phyloP scores from a whole-genome alignment of 1,140 invertebrate species.

The Hermatobates lingyangjiaoensis region DNA sequence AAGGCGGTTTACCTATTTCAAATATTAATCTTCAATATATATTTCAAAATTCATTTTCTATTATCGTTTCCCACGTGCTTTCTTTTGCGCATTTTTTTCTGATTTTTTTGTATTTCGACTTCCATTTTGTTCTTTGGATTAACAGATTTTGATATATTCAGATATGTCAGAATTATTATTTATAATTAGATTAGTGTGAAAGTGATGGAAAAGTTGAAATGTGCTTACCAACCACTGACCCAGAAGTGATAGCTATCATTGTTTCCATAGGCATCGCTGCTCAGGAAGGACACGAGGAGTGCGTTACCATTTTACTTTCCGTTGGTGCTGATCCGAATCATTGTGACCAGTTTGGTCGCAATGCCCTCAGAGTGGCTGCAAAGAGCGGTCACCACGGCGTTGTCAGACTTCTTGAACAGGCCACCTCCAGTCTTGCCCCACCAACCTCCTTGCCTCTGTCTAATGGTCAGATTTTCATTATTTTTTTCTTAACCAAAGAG shows the following conservation, averaged over 20 bases:
- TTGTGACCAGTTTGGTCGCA: slow-evolving; percentile 75
- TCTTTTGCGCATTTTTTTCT: too few species aligned
- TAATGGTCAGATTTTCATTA: slow-evolving; percentile 4
- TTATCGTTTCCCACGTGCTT: too few species aligned
- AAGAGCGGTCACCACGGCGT: slow-evolving; percentile 58
- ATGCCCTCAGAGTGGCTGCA: slow-evolving; percentile 52
- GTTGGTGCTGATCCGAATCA: slow-evolving; percentile 82
- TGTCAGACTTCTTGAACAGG: slow-evolving; percentile 40
- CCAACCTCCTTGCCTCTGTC: slow-evolving; percentile 6
- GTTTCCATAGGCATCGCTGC: slow-evolving; percentile 45
- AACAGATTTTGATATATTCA: too few species aligned
- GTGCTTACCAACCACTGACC: neutral
- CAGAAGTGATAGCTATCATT: slow-evolving; percentile 1
- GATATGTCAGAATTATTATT: too few species aligned
- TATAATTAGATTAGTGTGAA: too few species aligned
- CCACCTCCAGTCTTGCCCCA: slow-evolving; percentile 6
- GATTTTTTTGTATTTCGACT: too few species aligned
- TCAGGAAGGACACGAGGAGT: slow-evolving; percentile 80
- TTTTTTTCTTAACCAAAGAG: too few species aligned
- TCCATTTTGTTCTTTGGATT: too few species aligned
- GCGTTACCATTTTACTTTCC: slow-evolving; percentile 65
- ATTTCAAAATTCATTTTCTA: too few species aligned
- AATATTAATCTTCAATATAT: too few species aligned
- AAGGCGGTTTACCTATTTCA: too few species aligned
- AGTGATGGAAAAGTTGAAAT: too few species aligned